Evolutionary conservation across 2,113 vertebrate genomes (phyloP).

Genomic region (Maccullochella peelii): DNA sequence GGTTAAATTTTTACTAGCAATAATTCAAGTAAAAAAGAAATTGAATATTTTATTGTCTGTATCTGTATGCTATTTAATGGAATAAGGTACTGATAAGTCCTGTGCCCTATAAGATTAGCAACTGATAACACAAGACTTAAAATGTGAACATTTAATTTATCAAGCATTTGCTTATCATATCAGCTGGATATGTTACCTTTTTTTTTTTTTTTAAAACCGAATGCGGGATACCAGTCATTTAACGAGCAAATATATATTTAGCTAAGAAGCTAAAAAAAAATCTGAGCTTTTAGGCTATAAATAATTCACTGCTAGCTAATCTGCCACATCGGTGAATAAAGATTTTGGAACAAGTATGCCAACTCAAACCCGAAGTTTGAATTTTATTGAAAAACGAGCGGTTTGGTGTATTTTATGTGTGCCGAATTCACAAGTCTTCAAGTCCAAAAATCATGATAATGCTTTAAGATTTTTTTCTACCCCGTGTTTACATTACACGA

Average conservation of each 20-base stretch:
- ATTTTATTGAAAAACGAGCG: background rate
- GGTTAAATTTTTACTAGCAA: background rate
- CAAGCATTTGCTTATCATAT: background rate
- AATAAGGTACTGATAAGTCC: background rate
- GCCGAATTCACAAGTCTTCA: background rate
- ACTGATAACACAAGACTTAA: background rate
- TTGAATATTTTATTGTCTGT: background rate
- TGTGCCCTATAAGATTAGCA: background rate
- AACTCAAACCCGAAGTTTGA: background rate
- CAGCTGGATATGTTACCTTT: background rate
- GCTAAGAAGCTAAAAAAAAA: background rate
- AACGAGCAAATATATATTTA: background rate
- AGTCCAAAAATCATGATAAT: background rate
- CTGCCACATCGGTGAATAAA: background rate
- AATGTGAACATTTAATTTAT: background rate
- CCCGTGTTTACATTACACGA: background rate
- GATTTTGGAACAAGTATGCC: background rate
- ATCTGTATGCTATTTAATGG: background rate
- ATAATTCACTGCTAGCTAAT: background rate
- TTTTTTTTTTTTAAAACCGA: background rate
- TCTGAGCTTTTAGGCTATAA: too few relatives aligned
- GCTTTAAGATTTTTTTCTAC: background rate
- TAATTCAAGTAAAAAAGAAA: background rate
- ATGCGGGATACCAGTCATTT: background rate
- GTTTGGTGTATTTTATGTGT: background rate